These are phyloP conservation scores for Botrylloides violaceus DNA, from an alignment of 23 tunicate species.

Conservation along the genomic window DNA sequence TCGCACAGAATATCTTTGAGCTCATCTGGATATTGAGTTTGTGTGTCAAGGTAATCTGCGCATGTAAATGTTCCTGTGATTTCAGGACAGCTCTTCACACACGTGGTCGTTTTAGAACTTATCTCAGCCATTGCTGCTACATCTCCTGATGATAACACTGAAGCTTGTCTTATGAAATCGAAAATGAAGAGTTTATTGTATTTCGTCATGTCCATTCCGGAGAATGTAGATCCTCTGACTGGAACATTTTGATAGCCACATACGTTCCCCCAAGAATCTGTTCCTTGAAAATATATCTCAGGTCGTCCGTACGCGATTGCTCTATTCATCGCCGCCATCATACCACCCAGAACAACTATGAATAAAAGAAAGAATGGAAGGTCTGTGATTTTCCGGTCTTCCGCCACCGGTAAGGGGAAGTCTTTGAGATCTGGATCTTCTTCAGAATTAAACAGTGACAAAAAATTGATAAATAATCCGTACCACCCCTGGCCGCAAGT, in stretches of 20 bases:
- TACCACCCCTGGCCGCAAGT: conserved; percentile 91
- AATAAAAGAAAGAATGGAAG: conserved; percentile 46
- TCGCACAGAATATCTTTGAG: background rate
- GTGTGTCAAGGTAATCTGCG: conserved; percentile 17
- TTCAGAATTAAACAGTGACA: conserved; percentile 41
- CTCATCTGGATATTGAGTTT: conserved; percentile 22
- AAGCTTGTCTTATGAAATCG: conserved; percentile 22
- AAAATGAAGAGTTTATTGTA: conserved; percentile 28
- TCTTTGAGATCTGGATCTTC: conserved; percentile 85
- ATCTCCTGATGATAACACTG: conserved; percentile 28
- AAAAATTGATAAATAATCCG: conserved; percentile 38
- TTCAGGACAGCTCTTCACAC: conserved; percentile 53
- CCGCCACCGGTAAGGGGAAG: conserved; percentile 45
- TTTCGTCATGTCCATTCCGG: conserved; percentile 45
- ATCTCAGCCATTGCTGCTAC: conserved; percentile 7
- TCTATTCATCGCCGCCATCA: conserved; percentile 59
- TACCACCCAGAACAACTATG: conserved; percentile 37
- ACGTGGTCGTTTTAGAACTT: conserved; percentile 6
- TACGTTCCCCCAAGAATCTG: conserved; percentile 65
- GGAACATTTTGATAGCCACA: conserved; percentile 47
- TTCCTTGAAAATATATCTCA: conserved; percentile 50
- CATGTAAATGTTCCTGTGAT: conserved; percentile 34
- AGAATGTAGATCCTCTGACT: conserved; percentile 6
- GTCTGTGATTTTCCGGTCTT: conserved; percentile 39
- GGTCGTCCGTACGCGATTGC: conserved; percentile 48